Percentiles rank a stretch among this genome's conserved stretches.
phyloP scores from a whole-genome alignment of 2,113 vertebrate genomes.

The Sceloporus tristichus region DNA sequence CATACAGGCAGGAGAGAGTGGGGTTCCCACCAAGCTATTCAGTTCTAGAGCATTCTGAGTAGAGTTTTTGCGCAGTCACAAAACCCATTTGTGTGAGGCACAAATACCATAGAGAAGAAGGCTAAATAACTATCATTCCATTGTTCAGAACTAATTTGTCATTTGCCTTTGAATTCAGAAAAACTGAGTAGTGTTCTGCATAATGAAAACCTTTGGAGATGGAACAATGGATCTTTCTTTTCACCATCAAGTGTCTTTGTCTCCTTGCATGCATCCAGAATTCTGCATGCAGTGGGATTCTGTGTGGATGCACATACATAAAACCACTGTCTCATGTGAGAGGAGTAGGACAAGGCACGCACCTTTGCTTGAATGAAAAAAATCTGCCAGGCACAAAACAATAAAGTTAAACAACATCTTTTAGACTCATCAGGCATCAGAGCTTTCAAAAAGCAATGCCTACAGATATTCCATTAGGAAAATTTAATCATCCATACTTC shows the following conservation, averaged over 20 bases:
- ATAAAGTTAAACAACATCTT: constrained; percentile 17
- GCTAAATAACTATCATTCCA: not conserved
- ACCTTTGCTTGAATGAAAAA: constrained; percentile 14
- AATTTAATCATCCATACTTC: not conserved
- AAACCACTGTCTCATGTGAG: not conserved
- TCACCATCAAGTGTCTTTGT: not conserved
- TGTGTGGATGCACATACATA: not conserved
- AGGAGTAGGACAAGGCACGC: not conserved
- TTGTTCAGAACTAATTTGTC: not conserved
- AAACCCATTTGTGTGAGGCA: too few species aligned
- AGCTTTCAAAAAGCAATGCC: not conserved
- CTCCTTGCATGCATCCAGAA: not conserved
- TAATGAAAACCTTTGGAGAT: not conserved
- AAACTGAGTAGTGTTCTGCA: not conserved
- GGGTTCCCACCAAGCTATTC: too few species aligned
- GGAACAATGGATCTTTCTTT: not conserved
- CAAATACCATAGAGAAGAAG: too few species aligned
- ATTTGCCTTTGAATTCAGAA: not conserved
- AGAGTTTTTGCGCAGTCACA: too few species aligned
- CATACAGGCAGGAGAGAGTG: too few species aligned
- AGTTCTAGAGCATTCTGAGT: too few species aligned
- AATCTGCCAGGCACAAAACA: constrained; percentile 10
- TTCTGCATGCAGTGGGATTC: constrained; percentile 10
- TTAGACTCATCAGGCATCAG: not conserved
- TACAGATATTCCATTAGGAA: not conserved